These are phyloP conservation scores for Vimba vimba DNA, from an alignment of 2,113 vertebrate species.

Conservation along the genomic window DNA sequence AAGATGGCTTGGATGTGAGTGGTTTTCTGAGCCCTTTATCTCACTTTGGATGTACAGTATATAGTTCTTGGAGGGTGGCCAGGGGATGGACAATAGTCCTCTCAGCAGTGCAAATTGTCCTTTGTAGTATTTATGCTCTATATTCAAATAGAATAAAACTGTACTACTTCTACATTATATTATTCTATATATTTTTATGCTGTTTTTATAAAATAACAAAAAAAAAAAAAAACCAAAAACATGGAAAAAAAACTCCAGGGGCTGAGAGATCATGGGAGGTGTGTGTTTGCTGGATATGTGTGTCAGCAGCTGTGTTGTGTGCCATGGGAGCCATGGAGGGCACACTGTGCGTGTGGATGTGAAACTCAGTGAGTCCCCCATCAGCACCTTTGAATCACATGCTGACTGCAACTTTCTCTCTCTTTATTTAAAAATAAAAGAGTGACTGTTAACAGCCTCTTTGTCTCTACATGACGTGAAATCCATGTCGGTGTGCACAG, in stretches of 20 bases:
- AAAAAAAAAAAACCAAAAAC: no score
- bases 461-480: neutral
- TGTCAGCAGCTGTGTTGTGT: neutral
- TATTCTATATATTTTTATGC: no score
- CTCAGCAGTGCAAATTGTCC: no score
- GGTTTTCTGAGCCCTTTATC: no score
- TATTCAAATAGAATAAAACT: neutral
- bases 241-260: neutral
- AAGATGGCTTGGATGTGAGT: no score
- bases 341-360: neutral
- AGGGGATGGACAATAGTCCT: no score
- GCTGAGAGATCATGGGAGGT: no score
- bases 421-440: neutral
- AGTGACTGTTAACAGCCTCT: neutral
- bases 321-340: neutral
- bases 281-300: neutral
- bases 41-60: no score
- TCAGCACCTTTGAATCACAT: constrained; percentile 9
- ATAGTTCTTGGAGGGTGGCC: no score
- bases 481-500: neutral
- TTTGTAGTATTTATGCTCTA: neutral
- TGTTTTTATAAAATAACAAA: no score
- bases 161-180: neutral
- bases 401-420: neutral
- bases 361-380: neutral